phyloP scores from a whole-genome alignment of 2,113 vertebrate species.

The Hypocryptadius cinnamomeus region DNA sequence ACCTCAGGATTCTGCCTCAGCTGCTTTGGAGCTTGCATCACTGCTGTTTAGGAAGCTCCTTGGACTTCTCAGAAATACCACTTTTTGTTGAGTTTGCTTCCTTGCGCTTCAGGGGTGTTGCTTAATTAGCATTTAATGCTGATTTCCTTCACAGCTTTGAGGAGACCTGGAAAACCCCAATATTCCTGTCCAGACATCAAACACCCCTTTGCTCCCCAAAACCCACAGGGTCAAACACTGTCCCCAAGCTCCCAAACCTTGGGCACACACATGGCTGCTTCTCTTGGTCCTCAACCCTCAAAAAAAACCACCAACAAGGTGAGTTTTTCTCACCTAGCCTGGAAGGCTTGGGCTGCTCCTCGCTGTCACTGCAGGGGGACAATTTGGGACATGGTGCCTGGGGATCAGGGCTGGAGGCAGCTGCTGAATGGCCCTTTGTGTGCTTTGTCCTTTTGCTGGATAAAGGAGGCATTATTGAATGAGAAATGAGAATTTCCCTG shows the following conservation, averaged over 20 bases:
- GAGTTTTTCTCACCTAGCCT: not conserved
- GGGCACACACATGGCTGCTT: rapidly evolving
- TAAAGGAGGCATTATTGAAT: not conserved
- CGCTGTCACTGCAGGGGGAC: rapidly evolving
- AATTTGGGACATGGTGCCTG: rapidly evolving
- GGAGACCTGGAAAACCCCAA: not conserved
- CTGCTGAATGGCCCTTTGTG: conserved; percentile 8
- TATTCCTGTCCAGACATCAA: not conserved
- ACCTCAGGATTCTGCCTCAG: not conserved
- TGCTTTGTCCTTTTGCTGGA: not conserved
- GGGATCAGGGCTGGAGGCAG: rapidly evolving
- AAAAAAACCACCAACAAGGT: rapidly evolving
- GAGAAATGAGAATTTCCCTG: not conserved
- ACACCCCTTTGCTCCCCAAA: not conserved
- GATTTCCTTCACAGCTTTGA: not conserved
- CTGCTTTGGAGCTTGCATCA: not conserved
- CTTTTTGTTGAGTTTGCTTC: not conserved
- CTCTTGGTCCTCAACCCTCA: not conserved
- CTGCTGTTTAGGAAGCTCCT: not conserved
- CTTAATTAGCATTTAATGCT: not conserved
- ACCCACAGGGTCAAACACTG: rapidly evolving
- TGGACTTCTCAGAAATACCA: not conserved
- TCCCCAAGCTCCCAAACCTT: not conserved
- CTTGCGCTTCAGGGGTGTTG: not conserved
- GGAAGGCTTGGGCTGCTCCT: not conserved